Evolutionary conservation across 2,113 vertebrate genomes (phyloP).

Genomic region (Phrynosoma platyrhinos): DNA sequence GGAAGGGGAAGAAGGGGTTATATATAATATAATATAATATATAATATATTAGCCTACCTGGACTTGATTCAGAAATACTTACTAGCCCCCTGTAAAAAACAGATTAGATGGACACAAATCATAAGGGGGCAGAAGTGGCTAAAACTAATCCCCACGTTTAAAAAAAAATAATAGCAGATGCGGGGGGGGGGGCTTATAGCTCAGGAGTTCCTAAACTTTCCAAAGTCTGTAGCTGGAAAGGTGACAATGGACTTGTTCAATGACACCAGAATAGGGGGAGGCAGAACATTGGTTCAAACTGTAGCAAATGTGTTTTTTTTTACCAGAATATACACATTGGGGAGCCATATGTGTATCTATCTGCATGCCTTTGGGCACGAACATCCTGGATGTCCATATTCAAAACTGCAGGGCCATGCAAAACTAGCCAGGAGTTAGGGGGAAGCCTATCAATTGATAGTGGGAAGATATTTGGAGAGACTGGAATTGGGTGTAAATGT

Average conservation of each 20-base stretch:
- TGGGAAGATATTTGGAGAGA: not conserved
- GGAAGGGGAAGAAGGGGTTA: no score
- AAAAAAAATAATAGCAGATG: not conserved
- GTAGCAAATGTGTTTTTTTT: not conserved
- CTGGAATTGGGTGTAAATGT: no score
- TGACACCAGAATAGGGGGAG: not conserved
- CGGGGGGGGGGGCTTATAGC: not conserved
- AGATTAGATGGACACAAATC: no score
- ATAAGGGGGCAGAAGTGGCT: no score
- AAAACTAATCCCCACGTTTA: not conserved
- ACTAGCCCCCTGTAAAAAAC: no score
- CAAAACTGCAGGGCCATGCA: not conserved
- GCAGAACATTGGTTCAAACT: not conserved
- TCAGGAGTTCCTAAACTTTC: not conserved
- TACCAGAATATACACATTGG: not conserved
- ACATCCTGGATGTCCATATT: not conserved
- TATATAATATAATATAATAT: no score
- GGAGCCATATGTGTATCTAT: not conserved
- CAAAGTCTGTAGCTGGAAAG: not conserved
- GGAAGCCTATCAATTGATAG: not conserved
- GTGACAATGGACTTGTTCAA: not conserved
- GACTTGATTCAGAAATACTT: no score
- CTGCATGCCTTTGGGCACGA: not conserved
- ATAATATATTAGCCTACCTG: no score
- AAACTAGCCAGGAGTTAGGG: not conserved